Evolutionary conservation across 2,888 invertebrate genomes (phyloP).

Genomic region (Orthosia cruda): DNA sequence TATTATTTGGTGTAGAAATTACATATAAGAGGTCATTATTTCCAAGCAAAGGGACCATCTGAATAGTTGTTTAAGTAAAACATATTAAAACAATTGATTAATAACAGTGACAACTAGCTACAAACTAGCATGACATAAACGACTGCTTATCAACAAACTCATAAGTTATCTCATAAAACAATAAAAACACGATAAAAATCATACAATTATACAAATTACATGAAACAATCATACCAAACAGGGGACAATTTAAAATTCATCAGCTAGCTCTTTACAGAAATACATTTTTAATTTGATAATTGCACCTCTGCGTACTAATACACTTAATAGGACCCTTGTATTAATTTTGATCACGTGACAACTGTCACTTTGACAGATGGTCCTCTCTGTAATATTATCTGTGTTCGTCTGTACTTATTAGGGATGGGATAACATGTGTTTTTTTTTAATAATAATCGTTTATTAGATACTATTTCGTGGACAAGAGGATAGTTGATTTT

Average conservation of each 20-base stretch:
- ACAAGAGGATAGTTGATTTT: too few species aligned
- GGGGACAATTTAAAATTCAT: constrained; percentile 87
- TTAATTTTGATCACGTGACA: constrained; percentile 90
- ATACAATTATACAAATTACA: constrained; percentile 73
- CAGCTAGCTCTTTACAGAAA: constrained; percentile 85
- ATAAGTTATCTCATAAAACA: constrained; percentile 66
- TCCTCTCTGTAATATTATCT: constrained; percentile 68
- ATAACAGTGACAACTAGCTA: constrained; percentile 36
- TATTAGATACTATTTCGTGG: neutral
- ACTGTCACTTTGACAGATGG: constrained; percentile 88
- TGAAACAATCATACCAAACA: constrained; percentile 74
- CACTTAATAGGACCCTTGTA: constrained; percentile 79
- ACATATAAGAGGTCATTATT: too few species aligned
- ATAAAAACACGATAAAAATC: constrained; percentile 66
- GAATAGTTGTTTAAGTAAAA: neutral
- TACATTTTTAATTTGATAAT: constrained; percentile 90
- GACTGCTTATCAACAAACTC: constrained; percentile 62
- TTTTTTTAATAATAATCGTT: neutral
- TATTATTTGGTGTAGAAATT: too few species aligned
- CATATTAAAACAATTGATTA: constrained; percentile 10
- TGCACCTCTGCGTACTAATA: constrained; percentile 80
- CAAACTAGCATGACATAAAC: constrained; percentile 65
- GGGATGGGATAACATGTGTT: constrained; percentile 35
- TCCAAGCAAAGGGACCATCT: too few species aligned
- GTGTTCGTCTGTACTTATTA: constrained; percentile 48